Conservation (phyloP, 2,113 vertebrate species). For the Helogale parvula region DNA sequence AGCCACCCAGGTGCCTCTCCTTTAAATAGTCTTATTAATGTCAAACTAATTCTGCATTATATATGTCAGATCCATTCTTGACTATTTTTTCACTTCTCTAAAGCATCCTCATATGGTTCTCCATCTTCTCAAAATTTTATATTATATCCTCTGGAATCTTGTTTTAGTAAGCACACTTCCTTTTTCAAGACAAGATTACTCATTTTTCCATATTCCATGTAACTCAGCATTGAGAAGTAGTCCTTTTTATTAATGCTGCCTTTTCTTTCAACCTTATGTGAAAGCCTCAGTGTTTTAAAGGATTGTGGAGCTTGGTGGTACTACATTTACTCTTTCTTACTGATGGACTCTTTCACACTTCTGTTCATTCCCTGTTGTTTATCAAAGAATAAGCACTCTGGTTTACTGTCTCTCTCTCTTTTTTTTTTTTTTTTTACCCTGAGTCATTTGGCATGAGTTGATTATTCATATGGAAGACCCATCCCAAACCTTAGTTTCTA, state of each 20-base stretch:
- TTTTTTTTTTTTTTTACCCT: neutral
- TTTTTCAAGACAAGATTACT: neutral
- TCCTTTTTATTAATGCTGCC: neutral
- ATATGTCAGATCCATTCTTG: neutral
- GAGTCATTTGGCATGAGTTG: neutral
- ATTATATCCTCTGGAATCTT: neutral
- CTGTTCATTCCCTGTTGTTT: neutral
- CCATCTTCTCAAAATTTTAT: neutral
- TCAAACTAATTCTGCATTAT: neutral
- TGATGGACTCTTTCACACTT: neutral
- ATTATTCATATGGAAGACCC: neutral
- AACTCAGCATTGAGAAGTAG: neutral
- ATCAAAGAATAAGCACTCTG: neutral
- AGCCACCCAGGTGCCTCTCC: too few relatives aligned
- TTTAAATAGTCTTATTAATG: neutral
- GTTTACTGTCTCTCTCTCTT: neutral
- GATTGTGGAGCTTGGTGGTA: neutral
- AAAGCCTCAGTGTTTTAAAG: neutral
- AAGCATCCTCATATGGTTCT: neutral
- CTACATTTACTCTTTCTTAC: neutral
- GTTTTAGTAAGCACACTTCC: neutral
- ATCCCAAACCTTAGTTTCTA: neutral
- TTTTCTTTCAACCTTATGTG: neutral
- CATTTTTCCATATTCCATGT: neutral
- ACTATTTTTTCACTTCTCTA: neutral